phyloP scores from a whole-genome alignment of 2,797 vertebrate genomes.

The Gastrophryne carolinensis region DNA sequence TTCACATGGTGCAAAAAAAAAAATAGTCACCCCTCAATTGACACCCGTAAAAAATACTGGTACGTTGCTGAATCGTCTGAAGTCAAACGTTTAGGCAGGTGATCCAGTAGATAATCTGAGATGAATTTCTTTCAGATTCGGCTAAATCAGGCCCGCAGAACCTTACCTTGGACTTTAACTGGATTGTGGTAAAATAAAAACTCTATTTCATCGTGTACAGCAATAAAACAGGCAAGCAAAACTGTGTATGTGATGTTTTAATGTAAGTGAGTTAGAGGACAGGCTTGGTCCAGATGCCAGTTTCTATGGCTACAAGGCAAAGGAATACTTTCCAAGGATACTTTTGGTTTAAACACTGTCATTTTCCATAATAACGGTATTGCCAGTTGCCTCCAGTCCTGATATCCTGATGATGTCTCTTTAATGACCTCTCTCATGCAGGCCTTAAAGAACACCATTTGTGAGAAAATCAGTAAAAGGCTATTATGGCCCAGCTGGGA shows the following conservation, averaged over 20 bases:
- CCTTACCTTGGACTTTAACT: too few relatives aligned
- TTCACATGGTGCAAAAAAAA: too few relatives aligned
- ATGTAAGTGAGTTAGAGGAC: background rate
- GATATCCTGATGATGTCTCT: constrained; percentile 2
- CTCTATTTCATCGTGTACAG: too few relatives aligned
- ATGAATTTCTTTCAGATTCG: too few relatives aligned
- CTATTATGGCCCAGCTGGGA: constrained; percentile 58
- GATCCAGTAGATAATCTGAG: too few relatives aligned
- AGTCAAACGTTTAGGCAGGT: too few relatives aligned
- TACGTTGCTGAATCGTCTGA: too few relatives aligned
- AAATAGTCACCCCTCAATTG: too few relatives aligned
- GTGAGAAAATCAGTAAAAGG: constrained; percentile 50
- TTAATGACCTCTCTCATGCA: constrained; percentile 33
- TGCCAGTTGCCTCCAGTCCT: background rate
- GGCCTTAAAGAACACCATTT: constrained; percentile 35
- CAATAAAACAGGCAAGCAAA: too few relatives aligned
- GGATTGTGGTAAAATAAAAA: too few relatives aligned
- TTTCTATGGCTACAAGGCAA: background rate
- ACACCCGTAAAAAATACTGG: too few relatives aligned
- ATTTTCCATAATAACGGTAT: background rate
- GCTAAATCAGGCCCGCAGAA: too few relatives aligned
- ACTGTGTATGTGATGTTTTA: background rate
- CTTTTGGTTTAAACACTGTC: background rate
- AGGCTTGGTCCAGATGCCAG: background rate
- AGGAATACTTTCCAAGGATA: background rate